Evolutionary conservation across 2,797 vertebrate species (phyloP).

Genomic region (Acestrorhynchus altus): DNA sequence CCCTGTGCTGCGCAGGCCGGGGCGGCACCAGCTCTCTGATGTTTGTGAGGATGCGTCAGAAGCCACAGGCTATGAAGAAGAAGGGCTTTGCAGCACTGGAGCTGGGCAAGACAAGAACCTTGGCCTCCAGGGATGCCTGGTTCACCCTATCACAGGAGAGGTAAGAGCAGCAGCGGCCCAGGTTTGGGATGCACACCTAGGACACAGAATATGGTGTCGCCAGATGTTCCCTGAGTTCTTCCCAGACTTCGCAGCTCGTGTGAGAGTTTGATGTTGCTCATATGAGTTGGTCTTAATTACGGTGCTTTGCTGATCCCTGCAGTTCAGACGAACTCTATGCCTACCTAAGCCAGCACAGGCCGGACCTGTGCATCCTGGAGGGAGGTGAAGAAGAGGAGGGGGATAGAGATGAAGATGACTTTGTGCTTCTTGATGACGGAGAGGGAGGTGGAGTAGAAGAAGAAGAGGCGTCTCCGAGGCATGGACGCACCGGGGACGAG

Average conservation of each 20-base stretch:
- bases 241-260: too few species aligned
- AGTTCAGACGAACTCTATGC: conserved; percentile 78
- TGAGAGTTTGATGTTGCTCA: too few species aligned
- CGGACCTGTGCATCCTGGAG: conserved; percentile 76
- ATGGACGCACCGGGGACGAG: conserved; percentile 73
- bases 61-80: conserved; percentile 67
- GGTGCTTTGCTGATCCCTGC: neutral
- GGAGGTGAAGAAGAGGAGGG: conserved; percentile 68
- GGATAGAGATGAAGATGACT: conserved; percentile 78
- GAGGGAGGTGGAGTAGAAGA: conserved; percentile 65
- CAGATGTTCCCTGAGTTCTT: too few species aligned
- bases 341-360: conserved; percentile 76
- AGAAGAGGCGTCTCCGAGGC: conserved; percentile 62
- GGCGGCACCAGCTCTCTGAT: conserved; percentile 68
- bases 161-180: conserved; percentile 56
- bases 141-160: conserved; percentile 79
- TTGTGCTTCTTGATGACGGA: conserved; percentile 78
- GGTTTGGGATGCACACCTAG: neutral
- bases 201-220: too few species aligned
- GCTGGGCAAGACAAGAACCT: conserved; percentile 60
- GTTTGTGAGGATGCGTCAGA: conserved; percentile 80
- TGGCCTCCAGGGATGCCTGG: conserved; percentile 73
- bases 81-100: conserved; percentile 57
- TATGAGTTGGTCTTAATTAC: too few species aligned
- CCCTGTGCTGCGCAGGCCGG: conserved; percentile 56